A percentile compares a stretch with the other conserved stretches of the same genome.
Conservation (phyloP, 2,797 vertebrate genomes). For the Xiphophorus birchmanni region DNA sequence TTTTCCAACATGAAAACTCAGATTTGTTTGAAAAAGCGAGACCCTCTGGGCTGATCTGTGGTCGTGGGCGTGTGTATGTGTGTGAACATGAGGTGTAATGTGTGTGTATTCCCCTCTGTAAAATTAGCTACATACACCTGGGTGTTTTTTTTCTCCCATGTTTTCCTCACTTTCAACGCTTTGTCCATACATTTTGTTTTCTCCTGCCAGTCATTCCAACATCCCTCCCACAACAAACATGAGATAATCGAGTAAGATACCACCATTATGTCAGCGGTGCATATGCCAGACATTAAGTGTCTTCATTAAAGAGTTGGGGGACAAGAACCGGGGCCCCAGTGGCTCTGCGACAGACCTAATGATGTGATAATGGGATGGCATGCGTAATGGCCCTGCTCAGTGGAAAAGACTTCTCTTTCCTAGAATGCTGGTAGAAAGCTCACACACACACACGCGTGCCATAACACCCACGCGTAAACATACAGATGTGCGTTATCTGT, state of each 20-base stretch:
- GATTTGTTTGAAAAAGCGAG: conserved; percentile 53
- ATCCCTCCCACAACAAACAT: conserved; percentile 30
- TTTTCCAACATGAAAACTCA: conserved; percentile 6
- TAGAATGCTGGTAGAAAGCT: conserved; percentile 18
- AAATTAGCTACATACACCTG: conserved; percentile 19
- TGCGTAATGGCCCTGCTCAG: conserved; percentile 56
- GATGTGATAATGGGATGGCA: conserved; percentile 68
- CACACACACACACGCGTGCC: neutral
- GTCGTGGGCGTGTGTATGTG: conserved; percentile 1
- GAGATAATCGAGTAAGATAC: conserved; percentile 56
- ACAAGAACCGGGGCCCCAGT: conserved; percentile 32
- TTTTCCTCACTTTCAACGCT: conserved; percentile 52
- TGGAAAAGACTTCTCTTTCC: conserved; percentile 39
- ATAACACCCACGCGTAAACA: neutral
- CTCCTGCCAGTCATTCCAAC: neutral
- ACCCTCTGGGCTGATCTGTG: conserved; percentile 56
- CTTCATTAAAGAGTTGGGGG: conserved; percentile 57
- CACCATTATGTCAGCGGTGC: conserved; percentile 59
- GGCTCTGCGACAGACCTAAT: conserved; percentile 56
- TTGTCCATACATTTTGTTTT: conserved; percentile 2
- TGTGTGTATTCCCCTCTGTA: conserved; percentile 7
- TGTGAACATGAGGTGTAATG: neutral
- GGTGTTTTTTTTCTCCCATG: conserved; percentile 26
- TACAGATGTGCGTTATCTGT: conserved; percentile 18
- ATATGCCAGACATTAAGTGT: conserved; percentile 63